These are phyloP conservation scores for Oryctes rhinoceros DNA, from an alignment of 1,140 invertebrate genomes.

Conservation along the genomic window DNA sequence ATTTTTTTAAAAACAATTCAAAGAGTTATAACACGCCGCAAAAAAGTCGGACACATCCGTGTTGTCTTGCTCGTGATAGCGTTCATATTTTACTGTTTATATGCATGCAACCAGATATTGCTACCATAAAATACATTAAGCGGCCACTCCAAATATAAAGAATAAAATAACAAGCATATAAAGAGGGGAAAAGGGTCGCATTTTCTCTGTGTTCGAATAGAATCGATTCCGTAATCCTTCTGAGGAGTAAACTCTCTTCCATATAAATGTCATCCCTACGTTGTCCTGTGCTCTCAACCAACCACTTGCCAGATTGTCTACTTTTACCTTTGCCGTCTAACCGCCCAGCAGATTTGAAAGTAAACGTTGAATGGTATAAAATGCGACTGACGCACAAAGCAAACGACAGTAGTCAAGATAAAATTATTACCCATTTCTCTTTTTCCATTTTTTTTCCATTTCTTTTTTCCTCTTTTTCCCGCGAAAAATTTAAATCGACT, in stretches of 20 bases:
- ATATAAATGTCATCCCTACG: conserved; percentile 31
- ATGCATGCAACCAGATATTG: conserved; percentile 54
- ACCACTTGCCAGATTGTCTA: conserved; percentile 43
- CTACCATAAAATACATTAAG: conserved; percentile 54
- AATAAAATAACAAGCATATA: conserved; percentile 56
- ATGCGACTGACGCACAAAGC: too few relatives aligned
- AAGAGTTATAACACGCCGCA: too few relatives aligned
- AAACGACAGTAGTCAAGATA: too few relatives aligned
- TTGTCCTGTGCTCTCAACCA: conserved; percentile 37
- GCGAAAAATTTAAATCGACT: too few relatives aligned
- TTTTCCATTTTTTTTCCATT: too few relatives aligned
- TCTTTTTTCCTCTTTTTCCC: too few relatives aligned
- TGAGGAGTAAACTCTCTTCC: conserved; percentile 48
- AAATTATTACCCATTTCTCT: too few relatives aligned
- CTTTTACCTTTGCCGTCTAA: conserved; percentile 37
- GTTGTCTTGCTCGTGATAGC: conserved; percentile 36
- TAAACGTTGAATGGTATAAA: too few relatives aligned
- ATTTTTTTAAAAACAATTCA: too few relatives aligned
- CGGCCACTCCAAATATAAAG: conserved; percentile 56
- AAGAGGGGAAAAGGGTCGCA: conserved; percentile 50
- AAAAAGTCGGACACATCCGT: too few relatives aligned
- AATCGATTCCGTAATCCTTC: conserved; percentile 54
- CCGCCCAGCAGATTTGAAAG: too few relatives aligned
- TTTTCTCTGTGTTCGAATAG: conserved; percentile 47
- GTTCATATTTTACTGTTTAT: conserved; percentile 51